These are phyloP conservation scores for Phocoena phocoena DNA, from an alignment of 2,113 vertebrate genomes.

Conservation along the genomic window DNA sequence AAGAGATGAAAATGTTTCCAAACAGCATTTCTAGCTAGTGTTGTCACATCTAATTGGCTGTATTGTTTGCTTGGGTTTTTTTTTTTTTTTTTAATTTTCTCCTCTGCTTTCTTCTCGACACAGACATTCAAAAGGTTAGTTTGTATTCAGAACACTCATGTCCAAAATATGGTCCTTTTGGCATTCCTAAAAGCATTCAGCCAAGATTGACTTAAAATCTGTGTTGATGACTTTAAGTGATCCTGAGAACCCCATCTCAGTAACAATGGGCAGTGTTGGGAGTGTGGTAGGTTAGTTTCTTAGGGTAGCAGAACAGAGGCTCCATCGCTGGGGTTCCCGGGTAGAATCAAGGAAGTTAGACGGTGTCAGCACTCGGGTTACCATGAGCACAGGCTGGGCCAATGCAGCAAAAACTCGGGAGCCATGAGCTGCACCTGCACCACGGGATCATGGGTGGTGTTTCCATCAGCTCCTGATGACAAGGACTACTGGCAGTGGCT, in stretches of 20 bases:
- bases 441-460: neutral
- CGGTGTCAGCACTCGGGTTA: neutral
- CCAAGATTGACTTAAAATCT: neutral
- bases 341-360: neutral
- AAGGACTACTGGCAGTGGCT: neutral
- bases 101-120: slow-evolving; percentile 19
- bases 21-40: slow-evolving; percentile 4
- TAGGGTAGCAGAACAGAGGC: neutral
- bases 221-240: neutral
- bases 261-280: no score
- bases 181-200: neutral
- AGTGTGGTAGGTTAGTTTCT: neutral
- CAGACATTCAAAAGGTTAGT: neutral
- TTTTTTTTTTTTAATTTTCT: neutral
- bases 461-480: neutral
- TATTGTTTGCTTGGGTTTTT: neutral
- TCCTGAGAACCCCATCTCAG: neutral
- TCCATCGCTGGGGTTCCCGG: neutral
- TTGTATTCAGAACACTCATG: neutral
- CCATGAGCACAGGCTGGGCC: neutral
- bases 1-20: slow-evolving; percentile 42
- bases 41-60: neutral
- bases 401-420: fast-evolving
- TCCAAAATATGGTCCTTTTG: neutral
- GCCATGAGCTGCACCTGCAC: neutral